Evolutionary conservation across 1,140 invertebrate species (phyloP), one percentile per base, ranked within the genome.

Genomic region (Hyposmocoma kahamanoa): DNA sequence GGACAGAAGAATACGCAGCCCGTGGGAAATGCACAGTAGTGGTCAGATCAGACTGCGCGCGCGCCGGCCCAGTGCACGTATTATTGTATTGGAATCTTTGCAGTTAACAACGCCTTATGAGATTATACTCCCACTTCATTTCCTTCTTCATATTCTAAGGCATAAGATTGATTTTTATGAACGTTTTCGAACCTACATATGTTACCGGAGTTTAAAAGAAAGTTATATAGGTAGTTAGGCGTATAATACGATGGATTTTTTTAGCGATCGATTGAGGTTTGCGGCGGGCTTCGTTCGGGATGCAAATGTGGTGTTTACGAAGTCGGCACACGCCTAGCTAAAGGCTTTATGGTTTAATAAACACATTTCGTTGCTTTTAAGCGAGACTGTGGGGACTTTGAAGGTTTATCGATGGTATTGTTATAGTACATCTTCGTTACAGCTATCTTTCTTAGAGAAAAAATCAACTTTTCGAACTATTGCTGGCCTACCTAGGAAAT

Each of bases 11-110:
- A 58, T 65, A 70, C 74, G 58, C 72, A 71, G 72, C 72, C 73
- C 85, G 85, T 87, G 85, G 85, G 84, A 87, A 87, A 78, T 87
- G 84, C 80, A 87, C 85, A 86, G 85, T 82, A 87, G 85, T 83
- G 82, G 81, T 85, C 84, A 83, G 82, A 85, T 75, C 73, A 73
- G 73, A 72, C 56, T 69, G 77, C 82, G 79, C 79, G 77, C 79
- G 78, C 79, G 79, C 76, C 77, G 74, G 71, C 76, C 81, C 78
- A 73, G 65, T 81, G 80, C 76, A 83, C 74, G 77, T 78, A 77
- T 83, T 76, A 82, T 79, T 80, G 73, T 73, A 71, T 71, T 70
- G 67, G 68, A 72, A 72, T 67, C 68, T 75, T 44, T 50, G 39
- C 52, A 52, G 48, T 55, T 59, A 53, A 66, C 46, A 72, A 72